Conservation (phyloP, 53 echinoderm and acorn worm genomes). For the Pentamera pediparva region DNA sequence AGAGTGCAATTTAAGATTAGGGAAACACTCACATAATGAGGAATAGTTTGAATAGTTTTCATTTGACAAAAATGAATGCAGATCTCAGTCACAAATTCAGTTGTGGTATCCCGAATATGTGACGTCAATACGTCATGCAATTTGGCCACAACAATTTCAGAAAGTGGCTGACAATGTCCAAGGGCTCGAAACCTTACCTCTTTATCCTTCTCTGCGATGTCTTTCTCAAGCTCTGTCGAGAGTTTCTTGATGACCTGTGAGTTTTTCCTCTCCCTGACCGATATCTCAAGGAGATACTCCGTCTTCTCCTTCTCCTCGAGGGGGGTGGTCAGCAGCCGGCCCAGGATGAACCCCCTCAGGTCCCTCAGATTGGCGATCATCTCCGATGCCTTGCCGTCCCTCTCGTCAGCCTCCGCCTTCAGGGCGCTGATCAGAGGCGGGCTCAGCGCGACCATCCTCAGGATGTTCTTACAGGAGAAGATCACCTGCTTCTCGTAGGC, state of each 20-base stretch:
- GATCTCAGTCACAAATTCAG: no score
- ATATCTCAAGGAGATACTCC: constrained; percentile 81
- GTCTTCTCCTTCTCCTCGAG: constrained; percentile 93
- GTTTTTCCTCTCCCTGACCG: constrained; percentile 89
- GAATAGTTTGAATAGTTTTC: no score
- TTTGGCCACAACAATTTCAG: no score
- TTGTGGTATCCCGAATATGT: no score
- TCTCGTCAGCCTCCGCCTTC: constrained; percentile 46
- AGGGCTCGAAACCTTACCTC: constrained; percentile 52
- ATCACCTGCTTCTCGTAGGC: constrained; percentile 57
- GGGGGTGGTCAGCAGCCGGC: constrained; percentile 84
- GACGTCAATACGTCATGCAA: no score
- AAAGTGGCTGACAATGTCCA: no score
- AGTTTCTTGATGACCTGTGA: constrained; percentile 90
- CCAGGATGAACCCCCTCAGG: constrained; percentile 79
- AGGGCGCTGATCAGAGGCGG: constrained; percentile 79
- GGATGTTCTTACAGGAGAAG: constrained; percentile 72
- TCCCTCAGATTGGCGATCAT: constrained; percentile 73
- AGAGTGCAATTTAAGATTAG: no score
- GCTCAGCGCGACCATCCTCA: constrained; percentile 68
- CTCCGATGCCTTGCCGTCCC: constrained; percentile 60
- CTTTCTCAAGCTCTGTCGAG: constrained; percentile 65
- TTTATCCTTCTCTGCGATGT: constrained; percentile 82
- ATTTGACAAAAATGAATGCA: no score
- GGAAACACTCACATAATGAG: no score